Conservation (phyloP, 2,113 vertebrate species). For the Poecilia latipinna region DNA sequence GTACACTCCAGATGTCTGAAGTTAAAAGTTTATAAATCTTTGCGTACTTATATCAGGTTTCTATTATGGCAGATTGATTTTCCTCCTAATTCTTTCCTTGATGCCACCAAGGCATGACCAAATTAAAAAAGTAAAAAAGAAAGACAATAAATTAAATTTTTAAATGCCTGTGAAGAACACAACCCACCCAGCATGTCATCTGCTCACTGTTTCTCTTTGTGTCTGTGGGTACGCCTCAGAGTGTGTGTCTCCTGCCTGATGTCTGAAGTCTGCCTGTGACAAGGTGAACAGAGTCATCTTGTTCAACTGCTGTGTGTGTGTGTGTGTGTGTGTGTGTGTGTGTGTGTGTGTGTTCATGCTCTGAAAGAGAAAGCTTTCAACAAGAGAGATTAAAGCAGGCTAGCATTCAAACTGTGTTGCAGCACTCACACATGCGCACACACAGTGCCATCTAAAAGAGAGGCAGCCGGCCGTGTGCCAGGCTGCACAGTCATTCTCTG, state of each 20-base stretch:
- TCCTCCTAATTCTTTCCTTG: not conserved
- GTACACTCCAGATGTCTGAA: not conserved
- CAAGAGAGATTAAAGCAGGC: conserved; percentile 22
- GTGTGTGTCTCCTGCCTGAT: conserved; percentile 8
- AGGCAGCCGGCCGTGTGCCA: conserved; percentile 34
- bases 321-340: conserved; percentile 13
- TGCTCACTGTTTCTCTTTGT: conserved; percentile 23
- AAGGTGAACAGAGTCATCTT: conserved; percentile 39
- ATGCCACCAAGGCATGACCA: not conserved
- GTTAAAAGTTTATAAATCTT: not conserved
- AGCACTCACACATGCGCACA: conserved; percentile 17
- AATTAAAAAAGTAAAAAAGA: not conserved
- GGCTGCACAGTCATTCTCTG: conserved; percentile 34
- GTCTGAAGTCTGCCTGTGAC: conserved; percentile 31
- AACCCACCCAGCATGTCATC: not conserved
- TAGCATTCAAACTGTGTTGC: conserved; percentile 25
- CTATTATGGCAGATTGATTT: not conserved
- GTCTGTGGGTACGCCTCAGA: not conserved
- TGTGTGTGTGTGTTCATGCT: conserved; percentile 38
- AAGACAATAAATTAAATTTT: not conserved
- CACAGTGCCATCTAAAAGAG: conserved; percentile 21
- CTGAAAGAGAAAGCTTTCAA: conserved; percentile 30
- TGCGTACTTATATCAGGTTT: not conserved
- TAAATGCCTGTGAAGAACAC: not conserved
- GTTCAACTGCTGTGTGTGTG: conserved; percentile 24